Base-by-base conservation (phyloP, 2,113 vertebrate genomes). In the Galbula dea region DNA sequence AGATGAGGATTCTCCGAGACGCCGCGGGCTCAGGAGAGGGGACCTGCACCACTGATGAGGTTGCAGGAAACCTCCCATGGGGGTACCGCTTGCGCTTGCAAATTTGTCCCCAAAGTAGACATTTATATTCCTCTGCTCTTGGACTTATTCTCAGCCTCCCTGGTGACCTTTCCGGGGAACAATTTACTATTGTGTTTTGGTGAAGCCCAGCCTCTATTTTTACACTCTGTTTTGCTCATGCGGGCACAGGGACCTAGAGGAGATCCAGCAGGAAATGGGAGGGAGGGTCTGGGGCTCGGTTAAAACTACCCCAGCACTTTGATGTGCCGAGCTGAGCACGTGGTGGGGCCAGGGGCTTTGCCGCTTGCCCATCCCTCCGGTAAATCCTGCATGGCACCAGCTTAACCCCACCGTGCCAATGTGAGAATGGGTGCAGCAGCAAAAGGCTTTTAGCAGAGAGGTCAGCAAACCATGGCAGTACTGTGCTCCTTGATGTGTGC, bases 211-310 rank as follows among this genome's bases (percentile, higher is more conserved):
- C 75, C 95, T 95, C 96, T 96, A 96, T 96, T 94, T 96, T 96
- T 96, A 91, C 95, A 93, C 95, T 96, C 96, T 93, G 94, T 96
- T 96, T 96, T 96, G 96, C 95, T 96, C 95, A 94, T 95, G 87
- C 8, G 75, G 94, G 94, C 12, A 3, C 86, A 87, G 86, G 93
- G 93, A 94, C 37, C 1, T 78, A 89, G 86, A 76, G 95, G 91
- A 95, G 95, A 96, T 95, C 84, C 85, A 95, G 93, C 93, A 95
- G 91, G 91, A 95, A 96, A 96, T 92, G 94, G 93, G 94, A 96
- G 96, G 96, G 94, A 93, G 89, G 6, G 84, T 94, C 93, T 94
- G 87, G 94, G 95, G 88, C 11, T 0, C 0, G 11, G 89, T 4
- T 32, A 6, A 10, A 90, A 4, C 83, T 45, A 37, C 59, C 41